These are phyloP conservation scores for Colius striatus DNA, from an alignment of 2,113 vertebrate species.

Conservation along the genomic window DNA sequence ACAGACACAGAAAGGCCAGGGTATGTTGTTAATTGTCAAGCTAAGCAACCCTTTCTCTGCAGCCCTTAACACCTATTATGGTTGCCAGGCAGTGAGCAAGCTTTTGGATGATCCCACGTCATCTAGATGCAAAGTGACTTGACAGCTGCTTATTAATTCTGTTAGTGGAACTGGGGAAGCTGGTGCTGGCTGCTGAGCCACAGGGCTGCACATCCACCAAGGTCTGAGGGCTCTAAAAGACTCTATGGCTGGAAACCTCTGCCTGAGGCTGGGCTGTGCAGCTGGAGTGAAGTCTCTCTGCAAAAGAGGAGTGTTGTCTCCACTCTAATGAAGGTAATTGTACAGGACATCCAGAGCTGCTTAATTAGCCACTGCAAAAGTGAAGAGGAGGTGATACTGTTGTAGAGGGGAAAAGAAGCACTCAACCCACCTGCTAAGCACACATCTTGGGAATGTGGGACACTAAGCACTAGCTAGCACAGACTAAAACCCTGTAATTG, in stretches of 20 bases:
- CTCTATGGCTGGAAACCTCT: not conserved
- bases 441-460: not conserved
- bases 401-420: not conserved
- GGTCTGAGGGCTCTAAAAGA: not conserved
- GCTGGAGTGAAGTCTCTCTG: not conserved
- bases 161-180: not conserved
- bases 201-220: not conserved
- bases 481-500: not conserved
- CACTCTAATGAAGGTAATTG: not conserved
- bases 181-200: not conserved
- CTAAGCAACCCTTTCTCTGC: constrained; percentile 6
- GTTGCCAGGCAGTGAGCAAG: constrained; percentile 51
- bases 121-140: constrained; percentile 6
- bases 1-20: not conserved
- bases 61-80: not conserved
- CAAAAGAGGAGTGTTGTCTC: not conserved
- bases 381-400: not conserved
- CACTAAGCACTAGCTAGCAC: not conserved
- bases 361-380: not conserved
- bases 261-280: accelerated
- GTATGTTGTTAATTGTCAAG: not conserved
- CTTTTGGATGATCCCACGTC: not conserved
- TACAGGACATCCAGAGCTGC: not conserved
- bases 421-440: not conserved
- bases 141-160: not conserved